A percentile compares a stretch with the other conserved stretches of the same genome.
Evolutionary conservation across 92 coral and sea anemone species (phyloP).

Genomic region (Isaurus tuberculatus): DNA sequence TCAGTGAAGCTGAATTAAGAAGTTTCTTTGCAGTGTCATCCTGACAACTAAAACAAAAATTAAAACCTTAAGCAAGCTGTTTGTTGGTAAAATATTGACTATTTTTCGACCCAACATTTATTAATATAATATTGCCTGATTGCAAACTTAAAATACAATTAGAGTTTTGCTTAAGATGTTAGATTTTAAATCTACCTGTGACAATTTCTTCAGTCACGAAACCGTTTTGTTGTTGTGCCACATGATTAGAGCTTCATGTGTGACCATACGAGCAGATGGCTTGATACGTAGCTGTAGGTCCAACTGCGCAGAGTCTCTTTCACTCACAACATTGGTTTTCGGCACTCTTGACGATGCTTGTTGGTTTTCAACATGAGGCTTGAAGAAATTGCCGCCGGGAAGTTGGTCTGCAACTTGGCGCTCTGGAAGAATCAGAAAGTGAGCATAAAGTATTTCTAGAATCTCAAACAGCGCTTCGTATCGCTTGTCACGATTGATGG

Average conservation of each 20-base stretch:
- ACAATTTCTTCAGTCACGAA: neutral
- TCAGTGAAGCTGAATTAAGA: no score
- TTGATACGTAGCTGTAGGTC: slow-evolving; percentile 2
- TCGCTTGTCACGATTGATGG: slow-evolving; percentile 10
- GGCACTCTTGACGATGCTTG: neutral
- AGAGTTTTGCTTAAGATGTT: no score
- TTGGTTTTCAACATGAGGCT: neutral
- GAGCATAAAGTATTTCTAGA: slow-evolving; percentile 16
- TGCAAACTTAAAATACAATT: no score
- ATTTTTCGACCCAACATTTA: no score
- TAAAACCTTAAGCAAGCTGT: no score
- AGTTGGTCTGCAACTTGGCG: slow-evolving; percentile 19
- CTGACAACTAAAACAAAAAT: no score
- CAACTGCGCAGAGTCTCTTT: slow-evolving; percentile 25
- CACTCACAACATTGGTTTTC: slow-evolving; percentile 19
- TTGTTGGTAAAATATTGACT: no score
- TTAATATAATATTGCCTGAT: no score
- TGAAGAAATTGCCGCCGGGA: neutral
- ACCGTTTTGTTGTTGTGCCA: slow-evolving; percentile 13
- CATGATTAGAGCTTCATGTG: neutral
- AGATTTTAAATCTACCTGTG: no score
- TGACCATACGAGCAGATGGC: slow-evolving; percentile 22
- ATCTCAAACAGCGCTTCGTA: slow-evolving; percentile 3
- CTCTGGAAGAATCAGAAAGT: neutral
- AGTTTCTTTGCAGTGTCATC: no score